Percentiles rank a stretch among this genome's conserved stretches.
phyloP scores from a whole-genome alignment of 2,888 invertebrate species.

The Ichneumon xanthorius region DNA sequence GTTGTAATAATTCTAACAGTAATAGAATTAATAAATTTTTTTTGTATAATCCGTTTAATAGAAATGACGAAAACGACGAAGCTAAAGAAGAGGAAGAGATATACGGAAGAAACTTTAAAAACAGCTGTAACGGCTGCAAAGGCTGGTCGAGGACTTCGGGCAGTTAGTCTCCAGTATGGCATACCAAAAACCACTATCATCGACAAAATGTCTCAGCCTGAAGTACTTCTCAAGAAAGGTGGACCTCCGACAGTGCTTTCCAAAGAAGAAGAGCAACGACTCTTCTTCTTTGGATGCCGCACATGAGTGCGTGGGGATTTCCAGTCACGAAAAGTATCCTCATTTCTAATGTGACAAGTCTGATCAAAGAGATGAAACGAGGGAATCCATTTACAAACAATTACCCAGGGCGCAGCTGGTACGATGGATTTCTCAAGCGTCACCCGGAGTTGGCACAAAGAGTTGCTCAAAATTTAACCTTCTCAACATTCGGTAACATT shows the following conservation, averaged over 20 bases:
- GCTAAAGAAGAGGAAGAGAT: constrained; percentile 8
- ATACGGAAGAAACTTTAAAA: constrained; percentile 22
- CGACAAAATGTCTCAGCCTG: constrained; percentile 28
- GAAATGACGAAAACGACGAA: constrained; percentile 26
- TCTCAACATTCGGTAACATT: no score
- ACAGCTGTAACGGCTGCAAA: constrained; percentile 22
- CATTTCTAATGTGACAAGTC: constrained; percentile 63
- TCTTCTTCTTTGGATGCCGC: constrained; percentile 16
- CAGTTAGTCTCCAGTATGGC: constrained; percentile 21
- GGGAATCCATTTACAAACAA: constrained; percentile 64
- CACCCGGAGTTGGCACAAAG: constrained; percentile 40
- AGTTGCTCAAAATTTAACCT: constrained; percentile 37
- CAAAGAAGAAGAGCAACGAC: constrained; percentile 4
- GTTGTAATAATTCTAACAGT: not conserved
- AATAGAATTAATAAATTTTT: not conserved
- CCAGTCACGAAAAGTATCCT: constrained; percentile 52
- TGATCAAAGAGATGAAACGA: constrained; percentile 55
- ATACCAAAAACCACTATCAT: constrained; percentile 17
- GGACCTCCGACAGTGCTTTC: constrained; percentile 31
- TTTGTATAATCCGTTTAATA: not conserved
- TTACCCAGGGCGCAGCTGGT: constrained; percentile 67
- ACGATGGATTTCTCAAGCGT: constrained; percentile 53
- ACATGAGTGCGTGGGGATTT: constrained; percentile 32
- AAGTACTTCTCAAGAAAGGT: constrained; percentile 12
- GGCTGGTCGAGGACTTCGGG: constrained; percentile 19